These are phyloP conservation scores for Matsumurasca onukii DNA, from an alignment of 1,140 invertebrate genomes.

Conservation along the genomic window DNA sequence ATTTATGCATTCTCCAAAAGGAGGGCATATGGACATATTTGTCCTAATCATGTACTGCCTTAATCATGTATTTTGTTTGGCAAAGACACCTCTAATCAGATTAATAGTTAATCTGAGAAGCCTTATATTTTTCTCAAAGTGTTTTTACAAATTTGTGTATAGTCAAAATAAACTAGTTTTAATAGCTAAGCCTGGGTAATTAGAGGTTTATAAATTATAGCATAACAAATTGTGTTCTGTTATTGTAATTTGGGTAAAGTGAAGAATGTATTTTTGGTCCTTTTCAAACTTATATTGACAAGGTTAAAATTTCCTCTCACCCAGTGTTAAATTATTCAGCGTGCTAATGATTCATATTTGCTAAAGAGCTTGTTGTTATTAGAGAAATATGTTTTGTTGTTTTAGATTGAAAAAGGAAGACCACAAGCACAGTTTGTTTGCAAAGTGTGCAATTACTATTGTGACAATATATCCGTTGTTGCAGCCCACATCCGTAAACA, in stretches of 20 bases:
- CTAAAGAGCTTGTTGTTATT: not conserved
- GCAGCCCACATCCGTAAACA: not conserved
- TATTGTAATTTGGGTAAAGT: not conserved
- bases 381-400: not conserved
- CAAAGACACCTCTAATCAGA: too few species aligned
- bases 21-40: too few species aligned
- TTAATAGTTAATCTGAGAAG: too few species aligned
- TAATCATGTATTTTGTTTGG: too few species aligned
- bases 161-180: too few species aligned
- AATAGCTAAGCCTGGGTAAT: too few species aligned
- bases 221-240: too few species aligned
- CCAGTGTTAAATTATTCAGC: not conserved
- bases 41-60: too few species aligned
- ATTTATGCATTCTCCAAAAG: too few species aligned
- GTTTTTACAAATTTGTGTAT: too few species aligned
- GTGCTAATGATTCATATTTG: not conserved
- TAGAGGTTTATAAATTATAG: too few species aligned
- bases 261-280: not conserved
- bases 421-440: constrained; percentile 6
- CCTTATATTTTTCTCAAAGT: too few species aligned
- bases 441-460: constrained; percentile 8
- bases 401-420: not conserved
- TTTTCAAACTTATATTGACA: not conserved
- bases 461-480: constrained; percentile 1
- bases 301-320: not conserved